A percentile compares a stretch with the other conserved stretches of the same genome.
Evolutionary conservation across 1,140 invertebrate genomes (phyloP).

Genomic region (Achroia grisella): DNA sequence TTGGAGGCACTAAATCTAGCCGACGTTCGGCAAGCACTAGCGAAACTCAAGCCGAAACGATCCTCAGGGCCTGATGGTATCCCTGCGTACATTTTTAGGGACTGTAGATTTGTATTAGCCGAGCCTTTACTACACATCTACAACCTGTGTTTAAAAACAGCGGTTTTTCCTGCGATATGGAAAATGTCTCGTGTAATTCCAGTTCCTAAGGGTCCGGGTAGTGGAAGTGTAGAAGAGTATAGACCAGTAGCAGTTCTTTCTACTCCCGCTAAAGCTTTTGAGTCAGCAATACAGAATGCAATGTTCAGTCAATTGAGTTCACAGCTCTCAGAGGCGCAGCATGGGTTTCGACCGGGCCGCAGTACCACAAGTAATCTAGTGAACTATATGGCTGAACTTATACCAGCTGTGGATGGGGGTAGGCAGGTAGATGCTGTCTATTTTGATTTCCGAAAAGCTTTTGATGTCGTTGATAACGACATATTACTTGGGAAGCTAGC

Average conservation of each 20-base stretch:
- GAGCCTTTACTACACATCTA: slow-evolving; percentile 16
- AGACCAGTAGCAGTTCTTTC: slow-evolving; percentile 21
- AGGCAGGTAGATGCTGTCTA: too few relatives aligned
- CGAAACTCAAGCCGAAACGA: slow-evolving; percentile 12
- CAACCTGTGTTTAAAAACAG: too few relatives aligned
- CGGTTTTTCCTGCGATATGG: slow-evolving; percentile 9
- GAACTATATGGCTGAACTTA: too few relatives aligned
- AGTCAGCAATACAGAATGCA: slow-evolving; percentile 12
- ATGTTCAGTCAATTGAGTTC: slow-evolving; percentile 6
- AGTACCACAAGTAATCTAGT: too few relatives aligned
- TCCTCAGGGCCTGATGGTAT: slow-evolving; percentile 22
- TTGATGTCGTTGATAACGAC: too few relatives aligned
- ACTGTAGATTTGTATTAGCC: slow-evolving; percentile 13
- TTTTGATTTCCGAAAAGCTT: too few relatives aligned
- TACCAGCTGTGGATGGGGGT: too few relatives aligned
- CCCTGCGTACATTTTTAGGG: slow-evolving; percentile 23
- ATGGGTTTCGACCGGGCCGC: slow-evolving; percentile 5
- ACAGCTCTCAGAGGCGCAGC: slow-evolving; percentile 9
- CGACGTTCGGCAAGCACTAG: too few relatives aligned
- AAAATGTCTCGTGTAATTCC: slow-evolving; percentile 13
- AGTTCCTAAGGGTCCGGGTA: slow-evolving; percentile 13
- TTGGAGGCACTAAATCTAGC: too few relatives aligned
- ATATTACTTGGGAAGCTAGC: too few relatives aligned
- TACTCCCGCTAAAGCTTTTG: slow-evolving; percentile 17
- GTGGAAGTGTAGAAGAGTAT: slow-evolving; percentile 7